Evolutionary conservation across 1,140 invertebrate genomes (phyloP).

Genomic region (Callitettix versicolor): DNA sequence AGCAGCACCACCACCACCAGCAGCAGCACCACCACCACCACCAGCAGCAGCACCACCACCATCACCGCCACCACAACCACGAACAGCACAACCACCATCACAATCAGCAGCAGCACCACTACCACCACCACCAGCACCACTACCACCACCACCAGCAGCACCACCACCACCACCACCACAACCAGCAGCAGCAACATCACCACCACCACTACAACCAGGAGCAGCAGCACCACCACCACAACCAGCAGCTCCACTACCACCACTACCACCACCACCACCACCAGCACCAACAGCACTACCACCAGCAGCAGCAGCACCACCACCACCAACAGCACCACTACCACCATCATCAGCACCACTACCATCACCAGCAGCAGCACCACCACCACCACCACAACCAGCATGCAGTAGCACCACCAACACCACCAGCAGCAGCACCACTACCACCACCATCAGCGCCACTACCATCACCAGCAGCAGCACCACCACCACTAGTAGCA

Average conservation of each 20-base stretch:
- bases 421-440: background rate
- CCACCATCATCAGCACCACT: background rate
- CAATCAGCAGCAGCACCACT: background rate
- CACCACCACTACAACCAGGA: too few relatives aligned
- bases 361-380: conserved; percentile 3
- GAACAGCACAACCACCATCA: background rate
- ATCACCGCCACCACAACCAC: too few relatives aligned
- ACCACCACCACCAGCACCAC: background rate
- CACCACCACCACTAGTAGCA: background rate
- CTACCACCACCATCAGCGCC: too few relatives aligned
- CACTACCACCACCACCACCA: background rate
- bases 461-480: background rate
- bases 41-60: background rate
- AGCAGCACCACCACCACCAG: too few relatives aligned
- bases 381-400: conserved; percentile 1
- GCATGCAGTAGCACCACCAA: background rate
- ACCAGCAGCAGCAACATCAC: background rate
- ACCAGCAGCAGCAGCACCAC: background rate
- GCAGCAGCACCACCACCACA: conserved; percentile 1
- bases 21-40: background rate
- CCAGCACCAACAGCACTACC: background rate
- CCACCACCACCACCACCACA: background rate
- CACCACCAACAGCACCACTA: background rate
- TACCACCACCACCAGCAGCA: too few relatives aligned
- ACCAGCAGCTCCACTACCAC: background rate